phyloP scores from a whole-genome alignment of 2,113 vertebrate genomes.

The Hiodon tergisus region DNA sequence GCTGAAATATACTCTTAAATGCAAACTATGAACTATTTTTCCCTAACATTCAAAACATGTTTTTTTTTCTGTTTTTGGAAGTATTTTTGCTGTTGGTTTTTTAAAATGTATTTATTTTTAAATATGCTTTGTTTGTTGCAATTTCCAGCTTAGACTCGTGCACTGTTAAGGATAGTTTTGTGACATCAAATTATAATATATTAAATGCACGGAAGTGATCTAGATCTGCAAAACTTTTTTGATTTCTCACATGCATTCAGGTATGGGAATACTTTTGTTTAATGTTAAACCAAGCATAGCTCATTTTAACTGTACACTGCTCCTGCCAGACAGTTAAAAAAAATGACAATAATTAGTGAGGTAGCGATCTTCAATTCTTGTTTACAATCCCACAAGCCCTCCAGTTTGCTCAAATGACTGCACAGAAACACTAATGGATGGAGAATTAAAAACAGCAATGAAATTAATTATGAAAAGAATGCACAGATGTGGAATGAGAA shows the following conservation, averaged over 20 bases:
- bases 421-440: not conserved
- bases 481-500: not conserved
- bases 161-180: not conserved
- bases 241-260: constrained; percentile 14
- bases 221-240: not conserved
- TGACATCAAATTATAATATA: not conserved
- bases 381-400: constrained; percentile 13
- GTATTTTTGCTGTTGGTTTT: not conserved
- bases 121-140: not conserved
- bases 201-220: not conserved
- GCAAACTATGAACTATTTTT: not conserved
- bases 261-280: constrained; percentile 27
- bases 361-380: constrained; percentile 10
- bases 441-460: not conserved
- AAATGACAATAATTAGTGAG: constrained; percentile 23
- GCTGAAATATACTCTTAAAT: not conserved
- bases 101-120: not conserved
- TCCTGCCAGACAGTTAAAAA: constrained; percentile 20
- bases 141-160: not conserved
- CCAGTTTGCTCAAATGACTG: constrained; percentile 18
- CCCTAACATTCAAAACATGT: not conserved
- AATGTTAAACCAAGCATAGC: constrained; percentile 25
- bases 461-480: constrained; percentile 7
- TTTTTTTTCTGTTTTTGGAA: not conserved
- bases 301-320: constrained; percentile 7